phyloP scores from a whole-genome alignment of 2,797 vertebrate genomes.

The Sebastes aleutianus region DNA sequence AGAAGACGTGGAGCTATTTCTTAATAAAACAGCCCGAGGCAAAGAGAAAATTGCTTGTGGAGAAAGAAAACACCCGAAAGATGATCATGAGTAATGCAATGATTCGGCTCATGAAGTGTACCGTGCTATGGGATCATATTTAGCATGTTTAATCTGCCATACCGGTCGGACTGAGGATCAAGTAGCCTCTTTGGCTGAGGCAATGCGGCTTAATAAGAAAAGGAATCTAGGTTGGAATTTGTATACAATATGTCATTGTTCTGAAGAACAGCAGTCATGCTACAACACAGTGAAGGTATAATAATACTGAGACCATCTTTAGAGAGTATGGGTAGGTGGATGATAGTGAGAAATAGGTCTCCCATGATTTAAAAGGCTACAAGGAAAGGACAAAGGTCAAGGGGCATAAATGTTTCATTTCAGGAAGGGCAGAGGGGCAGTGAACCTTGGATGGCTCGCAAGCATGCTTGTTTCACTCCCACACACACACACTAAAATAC shows the following conservation, averaged over 20 bases:
- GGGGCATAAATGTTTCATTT: constrained; percentile 70
- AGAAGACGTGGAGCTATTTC: constrained; percentile 14
- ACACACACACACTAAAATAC: neutral
- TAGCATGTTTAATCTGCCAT: constrained; percentile 5
- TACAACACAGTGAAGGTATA: neutral
- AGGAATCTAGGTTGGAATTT: constrained; percentile 17
- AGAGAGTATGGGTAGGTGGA: constrained; percentile 2
- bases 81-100: constrained; percentile 24
- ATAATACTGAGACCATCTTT: neutral
- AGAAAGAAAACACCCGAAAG: constrained; percentile 10
- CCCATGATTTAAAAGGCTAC: constrained; percentile 44
- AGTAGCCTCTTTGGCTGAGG: constrained; percentile 6
- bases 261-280: neutral
- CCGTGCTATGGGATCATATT: constrained; percentile 9
- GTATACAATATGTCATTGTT: neutral
- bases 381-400: constrained; percentile 44
- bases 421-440: constrained; percentile 52
- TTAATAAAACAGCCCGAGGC: constrained; percentile 39
- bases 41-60: constrained; percentile 16
- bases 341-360: constrained; percentile 29
- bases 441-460: constrained; percentile 46
- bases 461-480: constrained; percentile 22
- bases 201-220: neutral
- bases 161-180: constrained; percentile 13
- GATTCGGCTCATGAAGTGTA: constrained; percentile 2